These are phyloP conservation scores for Equus przewalskii DNA, from an alignment of 2,113 vertebrate species.

Conservation along the genomic window DNA sequence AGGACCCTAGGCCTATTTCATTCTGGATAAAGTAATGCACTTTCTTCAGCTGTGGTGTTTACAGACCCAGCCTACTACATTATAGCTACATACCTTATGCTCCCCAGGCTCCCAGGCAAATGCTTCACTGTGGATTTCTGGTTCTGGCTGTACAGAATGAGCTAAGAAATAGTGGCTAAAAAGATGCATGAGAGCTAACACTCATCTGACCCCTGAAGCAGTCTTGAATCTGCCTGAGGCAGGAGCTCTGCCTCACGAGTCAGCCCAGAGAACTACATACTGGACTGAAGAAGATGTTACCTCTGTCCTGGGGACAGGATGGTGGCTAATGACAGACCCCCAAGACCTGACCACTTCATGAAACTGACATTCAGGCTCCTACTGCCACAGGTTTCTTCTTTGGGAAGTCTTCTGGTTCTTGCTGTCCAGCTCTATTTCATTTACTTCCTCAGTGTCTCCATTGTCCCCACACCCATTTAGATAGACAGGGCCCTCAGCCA, in stretches of 20 bases:
- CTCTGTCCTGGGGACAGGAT: neutral
- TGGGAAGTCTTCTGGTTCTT: neutral
- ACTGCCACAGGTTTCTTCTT: neutral
- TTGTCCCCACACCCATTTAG: accelerated
- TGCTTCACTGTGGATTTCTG: neutral
- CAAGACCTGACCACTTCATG: neutral
- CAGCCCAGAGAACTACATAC: neutral
- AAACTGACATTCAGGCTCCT: neutral
- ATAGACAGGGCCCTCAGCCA: neutral
- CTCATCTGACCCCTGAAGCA: neutral
- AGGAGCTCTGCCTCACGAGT: neutral
- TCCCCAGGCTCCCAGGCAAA: neutral
- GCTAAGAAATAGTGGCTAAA: neutral
- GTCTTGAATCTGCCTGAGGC: neutral
- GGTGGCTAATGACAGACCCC: neutral
- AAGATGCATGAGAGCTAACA: neutral
- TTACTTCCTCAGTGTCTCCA: neutral
- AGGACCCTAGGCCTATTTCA: neutral
- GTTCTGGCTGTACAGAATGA: neutral
- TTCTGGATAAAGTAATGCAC: neutral
- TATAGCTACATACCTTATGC: neutral
- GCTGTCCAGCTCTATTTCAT: neutral
- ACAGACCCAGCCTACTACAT: neutral
- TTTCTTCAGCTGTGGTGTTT: neutral
- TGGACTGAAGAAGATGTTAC: too few relatives aligned